Evolutionary conservation across 2,888 invertebrate species (phyloP).

Genomic region (Gortyna flavago): DNA sequence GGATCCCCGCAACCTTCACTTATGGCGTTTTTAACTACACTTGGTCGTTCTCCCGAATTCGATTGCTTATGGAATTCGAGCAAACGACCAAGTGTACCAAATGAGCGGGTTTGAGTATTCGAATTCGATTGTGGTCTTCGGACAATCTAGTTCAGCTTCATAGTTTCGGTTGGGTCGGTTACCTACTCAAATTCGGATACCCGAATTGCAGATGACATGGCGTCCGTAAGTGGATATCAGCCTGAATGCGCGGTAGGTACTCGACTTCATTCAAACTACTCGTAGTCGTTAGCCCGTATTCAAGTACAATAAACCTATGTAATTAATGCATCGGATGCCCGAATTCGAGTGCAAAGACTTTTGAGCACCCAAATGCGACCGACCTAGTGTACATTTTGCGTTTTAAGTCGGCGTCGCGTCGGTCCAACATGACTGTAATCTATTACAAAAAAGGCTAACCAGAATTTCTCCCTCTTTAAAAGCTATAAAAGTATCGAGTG

Average conservation of each 20-base stretch:
- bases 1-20: neutral
- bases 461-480: constrained; percentile 86
- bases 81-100: neutral
- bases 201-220: neutral
- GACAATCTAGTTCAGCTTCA: neutral
- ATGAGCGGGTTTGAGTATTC: neutral
- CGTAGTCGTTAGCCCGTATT: neutral
- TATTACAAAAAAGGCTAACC: constrained; percentile 68
- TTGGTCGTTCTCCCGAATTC: neutral
- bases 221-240: neutral
- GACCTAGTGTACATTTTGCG: neutral
- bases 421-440: neutral
- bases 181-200: neutral
- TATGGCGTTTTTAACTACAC: neutral
- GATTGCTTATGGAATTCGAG: neutral
- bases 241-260: neutral
- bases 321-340: neutral
- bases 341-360: neutral
- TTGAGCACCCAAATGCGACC: neutral
- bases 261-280: neutral
- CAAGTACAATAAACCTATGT: neutral
- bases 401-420: neutral
- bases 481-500: constrained; percentile 80
- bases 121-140: neutral
- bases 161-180: neutral